A percentile compares a stretch with the other conserved stretches of the same genome.
Evolutionary conservation across 2,888 invertebrate genomes (phyloP).

Genomic region (Saturnia pavonia): DNA sequence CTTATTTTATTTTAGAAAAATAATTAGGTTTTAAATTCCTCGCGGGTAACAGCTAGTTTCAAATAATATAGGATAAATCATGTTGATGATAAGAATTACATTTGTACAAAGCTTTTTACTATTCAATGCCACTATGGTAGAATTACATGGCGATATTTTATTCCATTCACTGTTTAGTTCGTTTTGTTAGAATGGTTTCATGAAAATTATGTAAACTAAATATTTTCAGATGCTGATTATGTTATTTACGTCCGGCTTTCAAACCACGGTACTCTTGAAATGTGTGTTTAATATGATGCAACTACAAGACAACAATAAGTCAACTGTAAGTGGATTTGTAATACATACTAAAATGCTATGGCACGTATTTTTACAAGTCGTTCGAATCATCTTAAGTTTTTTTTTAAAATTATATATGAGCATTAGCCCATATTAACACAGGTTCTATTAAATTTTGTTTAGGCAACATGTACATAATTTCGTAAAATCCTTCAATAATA

Average conservation of each 20-base stretch:
- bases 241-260: constrained; percentile 55
- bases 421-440: too few relatives aligned
- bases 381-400: too few relatives aligned
- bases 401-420: too few relatives aligned
- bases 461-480: too few relatives aligned
- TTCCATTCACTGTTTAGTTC: neutral
- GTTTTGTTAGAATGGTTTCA: neutral
- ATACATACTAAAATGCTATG: neutral
- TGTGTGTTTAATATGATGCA: constrained; percentile 45
- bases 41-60: too few relatives aligned
- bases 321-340: constrained; percentile 36
- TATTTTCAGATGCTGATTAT: constrained; percentile 56
- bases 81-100: neutral
- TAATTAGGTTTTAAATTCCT: too few relatives aligned
- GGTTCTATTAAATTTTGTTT: too few relatives aligned
- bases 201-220: neutral
- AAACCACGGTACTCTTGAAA: constrained; percentile 57
- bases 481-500: too few relatives aligned
- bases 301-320: constrained; percentile 27
- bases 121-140: neutral
- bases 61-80: too few relatives aligned
- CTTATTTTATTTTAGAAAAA: too few relatives aligned
- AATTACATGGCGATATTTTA: neutral
- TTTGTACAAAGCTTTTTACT: neutral
- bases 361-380: too few relatives aligned